A percentile compares a stretch with the other conserved stretches of the same genome.
These are phyloP conservation scores for Cremastobaeus sp. DNA, from an alignment of 2,888 invertebrate genomes.

Conservation along the genomic window DNA sequence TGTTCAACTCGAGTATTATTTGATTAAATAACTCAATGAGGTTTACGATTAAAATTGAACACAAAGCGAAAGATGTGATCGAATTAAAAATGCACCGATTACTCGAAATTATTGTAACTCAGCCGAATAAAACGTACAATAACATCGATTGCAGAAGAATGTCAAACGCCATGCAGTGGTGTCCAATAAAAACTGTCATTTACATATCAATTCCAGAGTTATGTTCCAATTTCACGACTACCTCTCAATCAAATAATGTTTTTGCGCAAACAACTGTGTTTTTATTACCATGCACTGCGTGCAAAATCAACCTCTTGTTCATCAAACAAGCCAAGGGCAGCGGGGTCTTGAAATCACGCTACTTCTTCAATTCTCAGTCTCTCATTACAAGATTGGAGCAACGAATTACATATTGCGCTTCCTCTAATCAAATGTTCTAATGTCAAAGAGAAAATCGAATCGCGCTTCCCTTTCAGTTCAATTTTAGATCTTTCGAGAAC, in stretches of 20 bases:
- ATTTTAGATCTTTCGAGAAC: no score
- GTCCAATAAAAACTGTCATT: not conserved
- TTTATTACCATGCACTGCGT: not conserved
- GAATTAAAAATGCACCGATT: no score
- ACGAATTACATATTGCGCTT: constrained; percentile 17
- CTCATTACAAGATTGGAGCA: constrained; percentile 21
- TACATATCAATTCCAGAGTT: not conserved
- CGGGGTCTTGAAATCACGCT: constrained; percentile 8
- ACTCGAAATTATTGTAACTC: not conserved
- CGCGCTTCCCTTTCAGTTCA: no score
- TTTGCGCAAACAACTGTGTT: constrained; percentile 3
- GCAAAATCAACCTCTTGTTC: constrained; percentile 10
- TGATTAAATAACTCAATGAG: no score
- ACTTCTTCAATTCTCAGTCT: constrained; percentile 3
- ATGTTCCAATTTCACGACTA: not conserved
- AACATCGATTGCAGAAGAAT: no score
- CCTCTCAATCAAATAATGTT: not conserved
- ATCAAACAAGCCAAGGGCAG: constrained; percentile 15
- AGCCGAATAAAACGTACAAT: no score
- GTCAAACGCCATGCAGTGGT: no score
- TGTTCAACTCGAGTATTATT: no score
- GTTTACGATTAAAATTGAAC: no score
- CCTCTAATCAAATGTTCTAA: constrained; percentile 22
- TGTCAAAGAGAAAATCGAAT: constrained; percentile 17
- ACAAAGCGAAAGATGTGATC: no score